phyloP scores from a whole-genome alignment of 2,888 invertebrate species.

The Fissipunctia ypsillon region DNA sequence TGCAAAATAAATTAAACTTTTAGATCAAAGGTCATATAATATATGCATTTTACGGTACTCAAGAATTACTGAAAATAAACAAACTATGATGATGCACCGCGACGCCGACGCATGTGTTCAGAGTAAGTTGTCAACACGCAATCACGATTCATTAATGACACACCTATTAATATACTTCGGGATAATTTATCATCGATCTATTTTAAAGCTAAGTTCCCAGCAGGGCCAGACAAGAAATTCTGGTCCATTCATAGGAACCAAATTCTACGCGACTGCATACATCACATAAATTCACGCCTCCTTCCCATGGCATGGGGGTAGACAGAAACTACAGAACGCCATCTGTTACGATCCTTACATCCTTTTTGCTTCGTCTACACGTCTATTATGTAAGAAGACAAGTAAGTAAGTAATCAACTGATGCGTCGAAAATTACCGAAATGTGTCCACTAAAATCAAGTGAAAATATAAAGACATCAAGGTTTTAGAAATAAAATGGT shows the following conservation, averaged over 20 bases:
- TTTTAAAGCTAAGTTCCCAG: neutral
- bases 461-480: conserved; percentile 23
- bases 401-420: no score
- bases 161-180: conserved; percentile 8
- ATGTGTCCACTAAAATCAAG: neutral
- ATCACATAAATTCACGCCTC: no score
- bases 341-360: no score
- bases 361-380: neutral
- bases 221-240: conserved; percentile 24
- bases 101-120: neutral
- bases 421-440: neutral
- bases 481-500: conserved; percentile 36
- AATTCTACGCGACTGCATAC: neutral
- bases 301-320: no score
- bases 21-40: neutral
- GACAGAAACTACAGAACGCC: no score
- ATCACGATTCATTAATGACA: conserved; percentile 20
- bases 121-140: conserved; percentile 1
- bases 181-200: conserved; percentile 28
- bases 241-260: conserved; percentile 3
- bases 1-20: neutral
- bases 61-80: conserved; percentile 14
- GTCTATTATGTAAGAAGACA: neutral
- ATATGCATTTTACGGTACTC: neutral
- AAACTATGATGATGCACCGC: conserved; percentile 33